Percentiles rank a stretch among this genome's conserved stretches.
Conservation (phyloP, 1,140 invertebrate species). For the Amyelois transitella region DNA sequence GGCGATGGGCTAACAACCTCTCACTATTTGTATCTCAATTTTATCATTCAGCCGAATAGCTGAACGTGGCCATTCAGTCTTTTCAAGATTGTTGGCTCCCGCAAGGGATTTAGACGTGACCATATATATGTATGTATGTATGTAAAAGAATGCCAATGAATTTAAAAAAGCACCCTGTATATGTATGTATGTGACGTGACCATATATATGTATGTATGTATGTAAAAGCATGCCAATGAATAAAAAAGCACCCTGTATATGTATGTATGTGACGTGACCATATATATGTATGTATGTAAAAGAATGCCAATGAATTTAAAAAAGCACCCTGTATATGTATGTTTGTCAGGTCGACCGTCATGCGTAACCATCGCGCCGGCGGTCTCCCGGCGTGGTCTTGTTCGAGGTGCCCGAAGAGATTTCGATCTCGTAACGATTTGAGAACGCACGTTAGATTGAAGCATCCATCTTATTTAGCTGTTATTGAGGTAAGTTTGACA, state of each 20-base stretch:
- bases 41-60: no score
- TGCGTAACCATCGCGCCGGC: slow-evolving; percentile 71
- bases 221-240: no score
- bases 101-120: no score
- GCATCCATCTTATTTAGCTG: slow-evolving; percentile 34
- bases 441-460: slow-evolving; percentile 38
- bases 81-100: no score
- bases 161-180: no score
- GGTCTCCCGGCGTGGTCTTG: slow-evolving; percentile 39
- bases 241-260: no score
- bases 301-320: neutral
- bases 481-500: slow-evolving; percentile 34
- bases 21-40: no score
- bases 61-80: no score
- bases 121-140: no score
- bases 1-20: no score
- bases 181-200: neutral
- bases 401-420: slow-evolving; percentile 50
- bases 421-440: slow-evolving; percentile 47
- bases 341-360: slow-evolving; percentile 61
- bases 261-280: neutral
- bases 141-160: no score
- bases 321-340: slow-evolving; percentile 6
- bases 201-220: neutral
- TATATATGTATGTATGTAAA: neutral